A percentile compares a stretch with the other conserved stretches of the same genome.
phyloP scores from a whole-genome alignment of 2,113 vertebrate species.

The Bagarius yarrelli region DNA sequence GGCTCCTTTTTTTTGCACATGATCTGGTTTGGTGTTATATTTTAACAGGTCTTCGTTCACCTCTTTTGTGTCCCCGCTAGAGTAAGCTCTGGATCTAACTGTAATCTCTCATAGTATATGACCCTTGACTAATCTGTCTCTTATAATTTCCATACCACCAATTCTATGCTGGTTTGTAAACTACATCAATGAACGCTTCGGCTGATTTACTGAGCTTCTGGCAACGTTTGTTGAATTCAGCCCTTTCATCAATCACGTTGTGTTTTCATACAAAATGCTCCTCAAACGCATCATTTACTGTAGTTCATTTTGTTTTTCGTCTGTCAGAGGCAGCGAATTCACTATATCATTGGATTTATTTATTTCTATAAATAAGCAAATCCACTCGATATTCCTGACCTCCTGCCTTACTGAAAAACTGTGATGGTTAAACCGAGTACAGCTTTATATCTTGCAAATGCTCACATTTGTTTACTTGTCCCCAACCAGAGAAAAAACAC shows the following conservation, averaged over 20 bases:
- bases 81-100: conserved; percentile 6
- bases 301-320: too few relatives aligned
- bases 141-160: conserved; percentile 23
- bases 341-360: too few relatives aligned
- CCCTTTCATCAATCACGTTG: conserved; percentile 13
- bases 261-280: conserved; percentile 27
- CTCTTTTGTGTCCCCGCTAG: background rate
- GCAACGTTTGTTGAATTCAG: conserved; percentile 5
- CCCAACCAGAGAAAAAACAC: background rate
- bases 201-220: background rate
- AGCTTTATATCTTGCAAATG: too few relatives aligned
- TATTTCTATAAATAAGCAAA: too few relatives aligned
- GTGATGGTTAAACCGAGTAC: too few relatives aligned
- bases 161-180: conserved; percentile 26
- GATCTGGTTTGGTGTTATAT: background rate
- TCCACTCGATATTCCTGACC: too few relatives aligned
- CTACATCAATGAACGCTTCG: conserved; percentile 16
- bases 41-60: background rate
- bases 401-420: too few relatives aligned
- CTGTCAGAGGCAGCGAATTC: too few relatives aligned
- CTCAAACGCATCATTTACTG: conserved; percentile 5
- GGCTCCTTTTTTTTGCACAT: background rate
- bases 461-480: too few relatives aligned
- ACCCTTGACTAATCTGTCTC: conserved; percentile 12
- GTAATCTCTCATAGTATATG: conserved; percentile 12